A percentile compares a stretch with the other conserved stretches of the same genome.
Conservation (phyloP, 1,140 invertebrate species). For the Hestina assimilis region DNA sequence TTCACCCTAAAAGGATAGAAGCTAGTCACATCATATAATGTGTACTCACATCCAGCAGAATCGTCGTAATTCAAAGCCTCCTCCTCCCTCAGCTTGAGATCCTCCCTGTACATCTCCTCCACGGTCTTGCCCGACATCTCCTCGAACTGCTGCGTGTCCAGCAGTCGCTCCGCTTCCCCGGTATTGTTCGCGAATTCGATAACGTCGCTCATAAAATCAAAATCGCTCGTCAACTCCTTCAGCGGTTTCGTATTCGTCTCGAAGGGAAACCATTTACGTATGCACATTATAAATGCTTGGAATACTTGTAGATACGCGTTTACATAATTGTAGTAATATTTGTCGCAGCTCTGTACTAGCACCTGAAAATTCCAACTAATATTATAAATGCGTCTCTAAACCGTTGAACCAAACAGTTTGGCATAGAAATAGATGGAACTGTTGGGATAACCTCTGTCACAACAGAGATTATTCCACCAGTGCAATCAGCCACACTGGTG, state of each 20-base stretch:
- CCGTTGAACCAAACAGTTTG: too few species aligned
- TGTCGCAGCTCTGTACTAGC: constrained; percentile 79
- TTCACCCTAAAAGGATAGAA: too few species aligned
- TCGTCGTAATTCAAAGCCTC: constrained; percentile 58
- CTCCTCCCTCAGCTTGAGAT: constrained; percentile 61
- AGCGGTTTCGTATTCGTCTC: not conserved
- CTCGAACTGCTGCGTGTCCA: constrained; percentile 55
- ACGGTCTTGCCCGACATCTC: constrained; percentile 60
- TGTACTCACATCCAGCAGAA: constrained; percentile 46
- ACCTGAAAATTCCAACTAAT: too few species aligned
- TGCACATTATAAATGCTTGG: constrained; percentile 80
- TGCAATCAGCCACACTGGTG: too few species aligned
- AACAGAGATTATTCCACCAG: too few species aligned
- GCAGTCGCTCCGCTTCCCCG: constrained; percentile 39
- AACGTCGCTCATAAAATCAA: constrained; percentile 49
- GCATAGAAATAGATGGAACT: too few species aligned
- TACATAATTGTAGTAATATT: constrained; percentile 77
- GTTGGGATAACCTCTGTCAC: too few species aligned
- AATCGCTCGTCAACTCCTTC: not conserved
- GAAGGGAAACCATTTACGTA: constrained; percentile 74
- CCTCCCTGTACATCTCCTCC: constrained; percentile 79
- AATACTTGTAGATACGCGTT: constrained; percentile 82
- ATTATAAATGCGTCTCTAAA: too few species aligned
- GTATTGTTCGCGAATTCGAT: constrained; percentile 42
- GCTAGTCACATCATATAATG: constrained; percentile 3